Evolutionary conservation across 2,797 vertebrate species (phyloP), one percentile per base, ranked within the genome.

Genomic region (Morus bassanus): DNA sequence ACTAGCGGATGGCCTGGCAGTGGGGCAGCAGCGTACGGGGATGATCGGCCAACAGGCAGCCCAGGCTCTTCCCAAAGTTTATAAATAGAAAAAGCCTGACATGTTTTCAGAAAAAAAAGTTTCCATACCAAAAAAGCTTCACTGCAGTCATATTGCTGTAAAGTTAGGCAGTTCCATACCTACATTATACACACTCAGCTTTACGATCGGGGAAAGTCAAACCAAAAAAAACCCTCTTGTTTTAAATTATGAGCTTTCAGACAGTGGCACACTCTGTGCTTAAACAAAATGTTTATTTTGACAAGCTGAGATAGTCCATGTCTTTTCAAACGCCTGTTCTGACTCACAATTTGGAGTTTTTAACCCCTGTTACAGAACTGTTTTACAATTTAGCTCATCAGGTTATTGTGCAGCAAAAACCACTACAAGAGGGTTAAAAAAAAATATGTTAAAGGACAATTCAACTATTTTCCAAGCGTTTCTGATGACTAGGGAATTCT

Each of bases 11-110:
- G 0, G 56, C 35, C 10, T 9, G 1, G 33, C 9, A n/a, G 30
- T 33, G 5, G 64, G 25, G 51, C 5, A 37, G 56, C 15, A 0
- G 51, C 21, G 0, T 8, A 27, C 0, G 1, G 68, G 60, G 51
- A 79, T 6, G 0, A 31, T 18, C 4, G 0, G 39, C 81, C 9
- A 3, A 12, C 3, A 0, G 33, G 59, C 77, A 64, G 73, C 10
- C 25, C n/a, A 15, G 50, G 57, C 74, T 87, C 35, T 88, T 73
- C 69, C 81, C 8, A 0, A 16, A 5, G 13, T 30, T 31, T 51
- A 65, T 31, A 63, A 74, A 77, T n/a, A 84, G 64, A 37, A 80
- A 43, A 35, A 61, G 54, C 30, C 27, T 18, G 43, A 61, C 7
- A 2, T 22, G 9, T 64, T 57, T 11, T 16, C 51, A 45, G 31